These are phyloP conservation scores for Gallinago stenura DNA, from an alignment of 2,797 vertebrate species.

Conservation along the genomic window DNA sequence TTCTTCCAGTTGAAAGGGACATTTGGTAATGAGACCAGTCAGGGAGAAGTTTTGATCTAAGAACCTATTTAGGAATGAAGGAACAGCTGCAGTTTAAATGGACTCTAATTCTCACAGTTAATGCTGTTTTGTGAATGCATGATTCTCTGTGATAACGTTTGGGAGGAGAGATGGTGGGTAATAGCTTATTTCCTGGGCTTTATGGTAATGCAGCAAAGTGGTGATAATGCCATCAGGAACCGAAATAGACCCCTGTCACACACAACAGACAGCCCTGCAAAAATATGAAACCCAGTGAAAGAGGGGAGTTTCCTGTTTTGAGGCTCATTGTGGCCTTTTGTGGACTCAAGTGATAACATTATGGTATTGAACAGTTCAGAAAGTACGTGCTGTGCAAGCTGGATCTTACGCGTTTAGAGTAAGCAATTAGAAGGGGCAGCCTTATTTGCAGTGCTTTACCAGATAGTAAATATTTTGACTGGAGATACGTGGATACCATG, in stretches of 20 bases:
- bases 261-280: conserved; percentile 31
- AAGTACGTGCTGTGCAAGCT: conserved; percentile 35
- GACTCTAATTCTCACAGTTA: conserved; percentile 80
- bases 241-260: conserved; percentile 50
- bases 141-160: conserved; percentile 75
- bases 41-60: conserved; percentile 71
- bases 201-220: conserved; percentile 69
- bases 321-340: conserved; percentile 32
- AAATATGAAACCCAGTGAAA: conserved; percentile 17
- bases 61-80: conserved; percentile 73
- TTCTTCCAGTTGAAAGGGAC: conserved; percentile 37
- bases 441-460: conserved; percentile 60
- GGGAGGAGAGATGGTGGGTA: conserved; percentile 73
- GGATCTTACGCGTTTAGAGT: conserved; percentile 21
- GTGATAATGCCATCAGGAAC: conserved; percentile 63
- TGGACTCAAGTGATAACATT: conserved; percentile 20
- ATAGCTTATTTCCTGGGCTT: conserved; percentile 80
- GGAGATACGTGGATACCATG: conserved; percentile 66
- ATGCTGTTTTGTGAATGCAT: conserved; percentile 74
- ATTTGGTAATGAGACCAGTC: conserved; percentile 37
- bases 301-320: not conserved
- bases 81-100: conserved; percentile 83
- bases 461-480: conserved; percentile 77
- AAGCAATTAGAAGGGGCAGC: conserved; percentile 31
- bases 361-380: conserved; percentile 21